Base-by-base conservation (phyloP, 2,888 invertebrate species). In the Sicus ferrugineus region DNA sequence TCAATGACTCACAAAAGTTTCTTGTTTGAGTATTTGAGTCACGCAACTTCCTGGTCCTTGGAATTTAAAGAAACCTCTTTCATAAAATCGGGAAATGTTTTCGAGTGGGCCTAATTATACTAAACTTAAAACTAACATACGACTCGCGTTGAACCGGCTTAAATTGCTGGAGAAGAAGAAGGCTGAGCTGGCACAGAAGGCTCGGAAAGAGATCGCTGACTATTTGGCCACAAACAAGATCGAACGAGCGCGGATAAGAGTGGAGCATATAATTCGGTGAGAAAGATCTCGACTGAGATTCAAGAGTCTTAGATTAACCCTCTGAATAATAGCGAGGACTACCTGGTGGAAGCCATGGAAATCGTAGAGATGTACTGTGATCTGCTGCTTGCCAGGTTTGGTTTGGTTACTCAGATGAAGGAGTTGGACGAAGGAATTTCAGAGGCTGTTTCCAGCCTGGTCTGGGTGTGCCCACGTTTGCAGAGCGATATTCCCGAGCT, bases 301-400 rank as follows among this genome's bases (percentile, higher is more conserved):
- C n/a, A n/a, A n/a, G n/a, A n/a, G n/a, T n/a, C n/a, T 23, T 11
- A n/a, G n/a, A 28, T 2, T 21, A 6, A 23, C 58, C 48, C 30
- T 5, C 26, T 61, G 48, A 26, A 4, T 48, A 31, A 28, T 68
- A 91, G 99, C 58, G 98, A 98, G 86, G 99, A 99, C 86, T 99
- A 99, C 84, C 89, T 98, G 86, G 98, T 99, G 3, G 99, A 99
- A 86, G 98, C 98, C 1, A 96, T 98, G 94, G 99, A 99, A 87
- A 90, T 99, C 70, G 90, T 99, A 0, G 99, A 99, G 87, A 98
- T 99, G 97, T 99, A 97, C 83, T 98, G 99, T 86, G 99, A 99
- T 86, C 87, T 99, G 65, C 85, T 99, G 56, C 86, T 99, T 67
- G 98, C 99, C 0, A 89, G 99, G 79, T 98, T 98, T 86, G 99